Evolutionary conservation across 2,113 vertebrate species (phyloP), one percentile per base, ranked within the genome.

Genomic region (Agapornis roseicollis): DNA sequence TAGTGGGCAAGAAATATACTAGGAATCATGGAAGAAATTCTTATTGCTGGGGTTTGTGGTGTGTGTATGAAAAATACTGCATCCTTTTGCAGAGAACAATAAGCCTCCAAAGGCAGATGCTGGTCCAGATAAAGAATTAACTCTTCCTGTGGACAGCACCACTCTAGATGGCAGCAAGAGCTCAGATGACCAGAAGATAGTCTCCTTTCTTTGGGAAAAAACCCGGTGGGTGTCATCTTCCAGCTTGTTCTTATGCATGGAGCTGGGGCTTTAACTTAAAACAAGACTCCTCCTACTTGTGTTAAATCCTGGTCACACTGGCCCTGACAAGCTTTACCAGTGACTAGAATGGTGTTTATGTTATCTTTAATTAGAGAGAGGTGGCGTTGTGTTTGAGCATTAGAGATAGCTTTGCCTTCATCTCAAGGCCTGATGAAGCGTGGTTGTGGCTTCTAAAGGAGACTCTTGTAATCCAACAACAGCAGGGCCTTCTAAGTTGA

Each of bases 101-200:
- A 99, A 99, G 83, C 98, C 99, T 5, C 99, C 99, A 13, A 97
- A 98, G 85, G 99, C 99, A 17, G 98, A 99, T 69, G 99, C 99
- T 39, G 99, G 99, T 69, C 99, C 99, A 41, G 99, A 99, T 97
- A 99, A 99, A 89, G 99, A 99, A 94, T 97, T 99, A 94, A 99
- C 98, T 15, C 98, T 99, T 80, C 99, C 99, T 1, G 98, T 99
- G 28, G 99, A 99, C 90, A 98, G 98, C 88, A 99, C 99, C 78
- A 99, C 98, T 28, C 97, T 99, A 94, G 99, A 99, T 74, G 99
- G 99, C 94, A 99, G 98, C 96, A 99, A 98, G 95, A 99, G 99
- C 97, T 98, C 96, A 0, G 99, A 99, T 47, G 99, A 99, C 97
- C 99, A 99, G 98, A 99, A 98, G 95, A 99, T 99, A 9, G 95